These are phyloP conservation scores for Iselma pallidipennis DNA, from an alignment of 2,888 invertebrate genomes.

Conservation along the genomic window DNA sequence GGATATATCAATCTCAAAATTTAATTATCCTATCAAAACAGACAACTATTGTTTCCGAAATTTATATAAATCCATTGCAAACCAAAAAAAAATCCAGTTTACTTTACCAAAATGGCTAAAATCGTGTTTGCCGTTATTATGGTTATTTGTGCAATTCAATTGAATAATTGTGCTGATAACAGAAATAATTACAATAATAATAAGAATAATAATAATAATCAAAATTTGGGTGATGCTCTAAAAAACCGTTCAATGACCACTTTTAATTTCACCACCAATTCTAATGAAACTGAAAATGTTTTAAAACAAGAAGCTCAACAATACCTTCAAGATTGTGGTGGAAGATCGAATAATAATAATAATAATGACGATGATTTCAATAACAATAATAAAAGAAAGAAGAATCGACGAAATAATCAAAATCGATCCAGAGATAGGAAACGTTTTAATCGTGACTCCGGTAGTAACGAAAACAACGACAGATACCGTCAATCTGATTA, in stretches of 20 bases:
- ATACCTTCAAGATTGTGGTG: constrained; percentile 43
- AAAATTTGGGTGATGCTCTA: constrained; percentile 33
- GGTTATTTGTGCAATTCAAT: neutral
- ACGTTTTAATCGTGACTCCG: neutral
- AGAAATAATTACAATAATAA: constrained; percentile 15
- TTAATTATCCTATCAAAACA: constrained; percentile 8
- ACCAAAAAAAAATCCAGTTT: neutral
- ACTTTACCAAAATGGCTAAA: constrained; percentile 1
- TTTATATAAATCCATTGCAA: constrained; percentile 15
- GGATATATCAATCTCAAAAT: constrained; percentile 14
- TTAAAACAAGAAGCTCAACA: constrained; percentile 42
- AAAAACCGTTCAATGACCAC: constrained; percentile 27
- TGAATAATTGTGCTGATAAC: constrained; percentile 10
- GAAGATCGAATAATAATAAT: constrained; percentile 30
- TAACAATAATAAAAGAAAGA: constrained; percentile 1
- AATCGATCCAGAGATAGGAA: neutral
- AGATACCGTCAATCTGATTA: constrained; percentile 11
- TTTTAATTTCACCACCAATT: constrained; percentile 22
- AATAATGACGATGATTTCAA: constrained; percentile 10
- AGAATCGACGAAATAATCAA: constrained; percentile 1
- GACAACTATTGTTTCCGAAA: constrained; percentile 18
- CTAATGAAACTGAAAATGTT: constrained; percentile 26
- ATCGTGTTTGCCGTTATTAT: neutral
- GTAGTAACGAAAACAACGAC: constrained; percentile 7
- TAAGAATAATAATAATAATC: constrained; percentile 16